Evolutionary conservation across 2,888 invertebrate genomes (phyloP).

Genomic region (Furcula furcula): DNA sequence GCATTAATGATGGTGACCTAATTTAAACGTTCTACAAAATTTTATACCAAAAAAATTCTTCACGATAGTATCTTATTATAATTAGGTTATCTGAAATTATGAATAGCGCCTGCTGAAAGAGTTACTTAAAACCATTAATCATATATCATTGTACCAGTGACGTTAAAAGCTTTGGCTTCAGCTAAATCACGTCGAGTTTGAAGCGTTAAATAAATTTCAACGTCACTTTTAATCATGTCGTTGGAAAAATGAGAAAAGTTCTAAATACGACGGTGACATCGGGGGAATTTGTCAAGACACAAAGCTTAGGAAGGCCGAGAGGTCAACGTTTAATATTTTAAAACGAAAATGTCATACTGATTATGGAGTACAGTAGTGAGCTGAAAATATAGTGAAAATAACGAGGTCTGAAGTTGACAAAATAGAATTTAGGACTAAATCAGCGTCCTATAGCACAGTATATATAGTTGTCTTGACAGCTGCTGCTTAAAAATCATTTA

Average conservation of each 20-base stretch:
- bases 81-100: conserved; percentile 17
- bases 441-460: too few relatives aligned
- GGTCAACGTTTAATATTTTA: conserved; percentile 21
- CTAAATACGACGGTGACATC: conserved; percentile 10
- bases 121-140: conserved; percentile 13
- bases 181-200: conserved; percentile 17
- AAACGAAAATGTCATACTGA: conserved; percentile 7
- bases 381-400: too few relatives aligned
- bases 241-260: conserved; percentile 22
- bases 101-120: conserved; percentile 17
- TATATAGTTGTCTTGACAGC: too few relatives aligned
- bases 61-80: conserved; percentile 6
- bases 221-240: conserved; percentile 18
- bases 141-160: conserved; percentile 21
- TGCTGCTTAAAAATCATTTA: too few relatives aligned
- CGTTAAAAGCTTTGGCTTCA: conserved; percentile 17
- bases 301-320: conserved; percentile 16
- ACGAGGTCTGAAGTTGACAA: too few relatives aligned
- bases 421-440: too few relatives aligned
- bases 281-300: conserved; percentile 19
- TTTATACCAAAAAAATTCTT: background rate
- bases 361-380: too few relatives aligned
- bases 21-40: too few relatives aligned
- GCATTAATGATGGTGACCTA: too few relatives aligned
- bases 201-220: conserved; percentile 18